A percentile compares a stretch with the other conserved stretches of the same genome.
Conservation (phyloP, 2,797 vertebrate species). For the Morelia viridis region DNA sequence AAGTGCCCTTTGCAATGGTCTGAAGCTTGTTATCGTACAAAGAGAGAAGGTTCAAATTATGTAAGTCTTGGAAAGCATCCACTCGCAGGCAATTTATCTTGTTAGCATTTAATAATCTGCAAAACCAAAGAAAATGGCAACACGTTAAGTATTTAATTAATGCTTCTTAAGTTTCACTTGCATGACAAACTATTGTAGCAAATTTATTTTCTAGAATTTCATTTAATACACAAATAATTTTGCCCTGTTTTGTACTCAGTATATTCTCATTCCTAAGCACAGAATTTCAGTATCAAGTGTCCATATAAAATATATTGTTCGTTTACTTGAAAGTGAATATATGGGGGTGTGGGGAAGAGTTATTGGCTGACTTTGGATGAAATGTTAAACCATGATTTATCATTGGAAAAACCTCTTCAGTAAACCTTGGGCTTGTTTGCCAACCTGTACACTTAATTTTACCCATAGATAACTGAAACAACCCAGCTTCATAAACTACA, state of each 20-base stretch:
- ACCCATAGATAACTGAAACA: not conserved
- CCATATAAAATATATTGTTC: not conserved
- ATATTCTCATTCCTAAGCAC: not conserved
- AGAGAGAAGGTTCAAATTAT: conserved; percentile 96
- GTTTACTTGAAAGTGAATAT: conserved; percentile 19
- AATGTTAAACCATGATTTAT: not conserved
- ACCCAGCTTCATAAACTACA: too few relatives aligned
- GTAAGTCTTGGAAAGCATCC: conserved; percentile 97
- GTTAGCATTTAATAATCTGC: conserved; percentile 95
- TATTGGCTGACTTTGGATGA: not conserved
- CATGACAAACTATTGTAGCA: conserved; percentile 14
- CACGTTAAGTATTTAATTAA: conserved; percentile 11
- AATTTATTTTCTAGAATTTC: conserved; percentile 17
- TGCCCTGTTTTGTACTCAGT: not conserved
- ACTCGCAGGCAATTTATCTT: conserved; percentile 96
- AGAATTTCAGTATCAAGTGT: conserved; percentile 19
- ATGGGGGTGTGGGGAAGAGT: not conserved
- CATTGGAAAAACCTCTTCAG: not conserved
- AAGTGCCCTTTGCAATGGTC: conserved; percentile 97
- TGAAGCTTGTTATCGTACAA: conserved; percentile 98
- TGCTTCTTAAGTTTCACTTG: not conserved
- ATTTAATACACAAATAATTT: not conserved
- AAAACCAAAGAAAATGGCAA: conserved; percentile 67
- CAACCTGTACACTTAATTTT: not conserved
- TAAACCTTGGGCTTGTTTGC: not conserved